Base-by-base conservation (phyloP, 2,888 invertebrate species). In the Pediacus dermestoides region DNA sequence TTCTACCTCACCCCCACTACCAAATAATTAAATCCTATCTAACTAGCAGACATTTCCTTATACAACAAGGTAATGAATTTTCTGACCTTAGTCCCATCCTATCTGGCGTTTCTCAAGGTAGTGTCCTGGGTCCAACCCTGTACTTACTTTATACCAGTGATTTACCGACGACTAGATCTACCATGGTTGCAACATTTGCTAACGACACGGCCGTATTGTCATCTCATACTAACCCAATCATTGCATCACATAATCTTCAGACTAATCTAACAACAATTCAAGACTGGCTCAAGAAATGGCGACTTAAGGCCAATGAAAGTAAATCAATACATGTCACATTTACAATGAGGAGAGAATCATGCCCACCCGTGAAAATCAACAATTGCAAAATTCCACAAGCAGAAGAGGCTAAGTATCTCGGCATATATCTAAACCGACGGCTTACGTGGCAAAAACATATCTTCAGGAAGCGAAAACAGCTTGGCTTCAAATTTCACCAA, bases 241-340 rank as follows among this genome's bases (percentile, higher is more conserved):
- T n/a, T n/a, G 53, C 52, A 3, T 42, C 48, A 9, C 28, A 30
- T 16, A 25, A 38, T 16, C 42, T 57, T n/a, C 53, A 57, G 42
- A 26, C 32, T 9, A 26, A 38, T 23, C 36, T 48, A 13, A 37
- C 46, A 26, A 26, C 42, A 34, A 39, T 53, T n/a, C 37, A 44
- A 21, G 16, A 33, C 11, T 52, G 42, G 52, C 15, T 48, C 8
- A 38, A 40, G 21, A 46, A 34, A 34, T 52, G 51, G 52, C 39
- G 43, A 46, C 8, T 51, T 18, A 27, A 45, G 38, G 34, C 41
- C 16, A 55, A 52, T 38, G 34, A 41, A 44, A 16, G 26, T 8
- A 52, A 55, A 28, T 51, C 46, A 13, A 37, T 34, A n/a, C 46
- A 47, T 14, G 42, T 55, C 14, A 53, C 54, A 8, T 52, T 52